Conservation (phyloP, 2,888 invertebrate genomes). For the Nemotelus nigrinus region DNA sequence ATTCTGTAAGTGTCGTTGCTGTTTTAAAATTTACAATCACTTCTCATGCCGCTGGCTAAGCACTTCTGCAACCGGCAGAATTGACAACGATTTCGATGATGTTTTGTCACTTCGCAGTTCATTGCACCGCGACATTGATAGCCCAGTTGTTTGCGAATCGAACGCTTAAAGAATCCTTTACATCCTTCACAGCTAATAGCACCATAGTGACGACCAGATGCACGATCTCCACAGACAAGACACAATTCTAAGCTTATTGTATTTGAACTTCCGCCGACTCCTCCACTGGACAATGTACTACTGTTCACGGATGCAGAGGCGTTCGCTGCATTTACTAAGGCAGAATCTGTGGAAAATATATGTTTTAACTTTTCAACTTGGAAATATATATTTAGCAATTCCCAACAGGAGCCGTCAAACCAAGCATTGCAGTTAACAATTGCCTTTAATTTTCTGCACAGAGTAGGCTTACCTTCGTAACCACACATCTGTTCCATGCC, state of each 20-base stretch:
- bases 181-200: conserved; percentile 92
- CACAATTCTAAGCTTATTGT: conserved; percentile 76
- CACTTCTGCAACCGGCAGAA: conserved; percentile 98
- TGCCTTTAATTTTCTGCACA: too few relatives aligned
- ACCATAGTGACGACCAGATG: conserved; percentile 95
- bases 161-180: conserved; percentile 98
- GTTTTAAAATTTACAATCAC: conserved; percentile 83
- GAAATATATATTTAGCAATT: too few relatives aligned
- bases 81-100: conserved; percentile 97
- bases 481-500: too few relatives aligned
- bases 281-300: not conserved
- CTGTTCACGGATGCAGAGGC: too few relatives aligned
- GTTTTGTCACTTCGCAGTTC: conserved; percentile 98
- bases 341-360: not conserved
- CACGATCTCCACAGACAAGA: conserved; percentile 95
- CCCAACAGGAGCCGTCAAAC: too few relatives aligned
- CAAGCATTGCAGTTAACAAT: too few relatives aligned
- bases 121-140: conserved; percentile 96
- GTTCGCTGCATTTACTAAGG: too few relatives aligned
- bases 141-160: conserved; percentile 95
- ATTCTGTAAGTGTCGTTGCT: conserved; percentile 21
- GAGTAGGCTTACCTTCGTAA: too few relatives aligned
- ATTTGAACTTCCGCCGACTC: not conserved
- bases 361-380: too few relatives aligned
- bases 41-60: conserved; percentile 96